Conservation (phyloP, 2,888 invertebrate genomes). For the Danaus chrysippus region DNA sequence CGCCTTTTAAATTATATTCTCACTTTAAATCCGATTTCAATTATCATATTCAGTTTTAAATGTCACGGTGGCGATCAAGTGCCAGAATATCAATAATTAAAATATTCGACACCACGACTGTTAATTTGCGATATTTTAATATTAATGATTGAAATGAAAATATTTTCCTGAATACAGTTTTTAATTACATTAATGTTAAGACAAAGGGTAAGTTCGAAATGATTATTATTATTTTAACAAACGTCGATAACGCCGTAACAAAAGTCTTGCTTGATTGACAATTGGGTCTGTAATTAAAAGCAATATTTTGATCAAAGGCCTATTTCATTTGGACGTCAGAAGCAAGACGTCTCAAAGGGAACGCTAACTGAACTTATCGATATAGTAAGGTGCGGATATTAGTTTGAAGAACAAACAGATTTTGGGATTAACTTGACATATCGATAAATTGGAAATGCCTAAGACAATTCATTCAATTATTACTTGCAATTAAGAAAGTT, state of each 20-base stretch:
- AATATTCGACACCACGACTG: no score
- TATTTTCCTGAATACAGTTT: no score
- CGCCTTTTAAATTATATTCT: no score
- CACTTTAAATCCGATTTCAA: no score
- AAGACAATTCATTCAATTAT: background rate
- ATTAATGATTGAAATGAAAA: no score
- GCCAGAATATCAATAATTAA: no score
- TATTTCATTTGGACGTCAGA: constrained; percentile 16
- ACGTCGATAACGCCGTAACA: background rate
- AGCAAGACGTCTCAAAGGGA: constrained; percentile 21
- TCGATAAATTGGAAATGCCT: constrained; percentile 12
- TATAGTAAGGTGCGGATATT: constrained; percentile 13
- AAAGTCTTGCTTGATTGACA: constrained; percentile 1
- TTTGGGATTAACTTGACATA: constrained; percentile 8
- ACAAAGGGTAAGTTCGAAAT: background rate
- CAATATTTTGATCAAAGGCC: constrained; percentile 10
- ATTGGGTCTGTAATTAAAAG: constrained; percentile 6
- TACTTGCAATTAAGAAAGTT: background rate
- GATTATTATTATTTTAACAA: background rate
- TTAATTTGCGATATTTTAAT: no score
- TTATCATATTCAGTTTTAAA: no score
- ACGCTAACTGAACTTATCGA: constrained; percentile 17
- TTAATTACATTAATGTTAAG: no score
- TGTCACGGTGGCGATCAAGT: no score
- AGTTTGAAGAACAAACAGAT: constrained; percentile 25